Evolutionary conservation across 2,113 vertebrate genomes (phyloP).

Genomic region (Calidris pygmaea): DNA sequence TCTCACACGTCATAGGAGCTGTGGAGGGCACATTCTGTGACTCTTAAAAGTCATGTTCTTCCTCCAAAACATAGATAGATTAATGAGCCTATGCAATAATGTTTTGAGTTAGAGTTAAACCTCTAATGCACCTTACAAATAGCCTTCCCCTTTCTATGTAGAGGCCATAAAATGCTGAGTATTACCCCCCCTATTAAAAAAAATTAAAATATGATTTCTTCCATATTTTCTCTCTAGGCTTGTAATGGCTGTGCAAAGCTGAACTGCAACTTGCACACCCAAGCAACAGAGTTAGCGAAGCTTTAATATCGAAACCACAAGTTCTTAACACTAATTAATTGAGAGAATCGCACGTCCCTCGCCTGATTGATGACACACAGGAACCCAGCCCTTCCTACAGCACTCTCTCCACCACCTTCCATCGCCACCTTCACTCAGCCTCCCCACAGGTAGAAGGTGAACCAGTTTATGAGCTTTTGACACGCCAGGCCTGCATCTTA

Average conservation of each 20-base stretch:
- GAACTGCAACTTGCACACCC: neutral
- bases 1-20: neutral
- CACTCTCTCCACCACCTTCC: fast-evolving
- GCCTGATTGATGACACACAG: fast-evolving
- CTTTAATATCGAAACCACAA: neutral
- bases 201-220: neutral
- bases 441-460: fast-evolving
- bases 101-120: neutral
- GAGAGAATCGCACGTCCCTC: neutral
- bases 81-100: neutral
- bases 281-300: neutral
- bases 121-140: neutral
- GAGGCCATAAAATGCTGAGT: neutral
- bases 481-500: fast-evolving
- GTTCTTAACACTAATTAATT: neutral
- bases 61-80: neutral
- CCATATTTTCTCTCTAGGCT: neutral
- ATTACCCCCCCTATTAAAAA: neutral
- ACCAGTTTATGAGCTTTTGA: neutral
- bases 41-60: neutral
- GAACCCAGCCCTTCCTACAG: neutral
- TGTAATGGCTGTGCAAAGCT: neutral
- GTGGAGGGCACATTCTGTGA: neutral
- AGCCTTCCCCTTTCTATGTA: neutral
- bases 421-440: neutral